Base-by-base conservation (phyloP, 2,888 invertebrate species). In the Hydrotaea cyrtoneurina region DNA sequence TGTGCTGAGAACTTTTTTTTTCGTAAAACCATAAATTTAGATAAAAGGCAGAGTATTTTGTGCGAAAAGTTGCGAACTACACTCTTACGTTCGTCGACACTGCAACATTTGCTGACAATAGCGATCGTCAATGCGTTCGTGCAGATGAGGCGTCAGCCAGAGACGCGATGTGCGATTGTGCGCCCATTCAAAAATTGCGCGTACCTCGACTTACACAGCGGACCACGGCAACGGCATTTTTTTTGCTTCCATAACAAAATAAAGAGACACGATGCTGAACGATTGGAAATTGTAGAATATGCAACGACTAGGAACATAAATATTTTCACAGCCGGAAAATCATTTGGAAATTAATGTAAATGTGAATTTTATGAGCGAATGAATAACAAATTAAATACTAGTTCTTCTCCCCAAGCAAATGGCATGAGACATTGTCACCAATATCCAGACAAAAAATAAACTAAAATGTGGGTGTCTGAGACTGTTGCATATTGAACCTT, bases 241-340 rank as follows among this genome's bases (percentile, higher is more conserved):
- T 39, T 31, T 39, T 39, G 4, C 39, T 8, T 1, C 39, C 39
- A 10, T 39, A 39, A 8, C 39, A 10, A 39, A 39, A 8, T 39
- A 8, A 10, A 39, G 39, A 39, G 11, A 4, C 13, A 1, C 39
- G 13, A 13, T 39, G 10, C 39, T 39, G 10, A 8, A 36, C 8
- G 8, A 8, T 39, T 39, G 39, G 11, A 39, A 39, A 39, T 39
- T 39, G 11, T 39, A 39, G 39, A 39, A 50, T n/a, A 2, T 50
- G 15, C 50, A 50, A 11, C 43, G 43, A 43, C 36, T 2, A 55
- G 17, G 19, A 43, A 43, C 69, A 46, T 69, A 69, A 69, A 69
- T 69, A 46, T 43, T 23, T 69, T 69, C 69, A 69, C 69, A 69
- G 46, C 46, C 69, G 69, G 43, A 46, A 69, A 69, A 69, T 69